Base-by-base conservation (phyloP, 2,113 vertebrate genomes). In the Erythrocercus mccallii region DNA sequence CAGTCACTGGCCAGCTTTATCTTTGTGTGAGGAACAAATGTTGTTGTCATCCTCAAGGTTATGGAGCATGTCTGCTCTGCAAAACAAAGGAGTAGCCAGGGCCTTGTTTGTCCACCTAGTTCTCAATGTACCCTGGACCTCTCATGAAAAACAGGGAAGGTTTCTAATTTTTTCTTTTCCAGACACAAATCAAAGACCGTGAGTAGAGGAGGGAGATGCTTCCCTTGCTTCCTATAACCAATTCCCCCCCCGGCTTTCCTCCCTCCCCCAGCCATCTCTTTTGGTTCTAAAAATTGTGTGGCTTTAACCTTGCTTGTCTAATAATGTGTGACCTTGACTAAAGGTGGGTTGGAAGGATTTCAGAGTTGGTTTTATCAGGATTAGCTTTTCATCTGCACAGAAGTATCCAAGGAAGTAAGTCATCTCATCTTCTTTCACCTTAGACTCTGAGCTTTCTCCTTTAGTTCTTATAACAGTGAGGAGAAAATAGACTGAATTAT, bases 311-410 rank as follows among this genome's bases (percentile, higher is more conserved):
- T 97, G 94, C 95, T 97, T 95, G 95, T 94, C 92, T 96, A 87
- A 96, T 96, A 96, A 94, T 42, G 47, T 73, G 73, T 97, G 97
- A 98, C 97, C 97, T 97, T 98, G 97, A 95, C 84, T 96, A 96
- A 94, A 84, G 15, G 25, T 74, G 94, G 81, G 93, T 95, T 98
- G 97, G 97, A 97, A 97, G 94, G 94, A 96, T 97, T 98, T 98
- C 97, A 98, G 97, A 70, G 91, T 97, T 95, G 96, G 95, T 97
- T 98, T 98, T 98, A 97, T 97, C 90, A 92, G 95, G 95, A 98
- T 98, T 98, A 98, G 96, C 92, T 97, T 98, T 98, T 98, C 97
- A 97, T 98, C 96, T 97, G 96, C 86, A 92, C 89, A 90, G 92
- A 95, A 97, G 95, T 95, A 97, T 86, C 92, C 37, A 85, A 95